Base-by-base conservation (phyloP, 2,797 vertebrate species). In the Hydrolagus colliei region DNA sequence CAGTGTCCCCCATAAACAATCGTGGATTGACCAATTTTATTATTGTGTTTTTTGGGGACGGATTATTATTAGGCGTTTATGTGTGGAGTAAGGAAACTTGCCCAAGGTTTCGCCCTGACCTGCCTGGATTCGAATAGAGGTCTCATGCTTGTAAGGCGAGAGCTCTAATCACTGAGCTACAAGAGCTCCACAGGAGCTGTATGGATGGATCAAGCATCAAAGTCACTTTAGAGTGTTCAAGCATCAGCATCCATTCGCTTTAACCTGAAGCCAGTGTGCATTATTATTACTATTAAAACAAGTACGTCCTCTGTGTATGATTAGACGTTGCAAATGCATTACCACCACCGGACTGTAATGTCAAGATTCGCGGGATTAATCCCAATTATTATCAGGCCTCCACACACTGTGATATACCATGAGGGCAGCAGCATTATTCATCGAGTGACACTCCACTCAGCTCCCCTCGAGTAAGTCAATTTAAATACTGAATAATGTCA, bases 381-480 rank as follows among this genome's bases (percentile, higher is more conserved):
- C 79, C 27, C 68, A 18, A 16, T 41, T 14, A 8, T 52, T 76
- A 76, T 20, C 74, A 74, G 32, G 62, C 22, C 62, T 32, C n/a
- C n/a, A 32, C 61, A 68, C 32, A 41, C 14, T 18, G 27, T 41
- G 63, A 18, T 67, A 82, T 80, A 27, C 63, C 12, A 79, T 61
- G 62, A 79, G 27, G 14, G 77, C 13, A 80, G 62, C 62, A 27
- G 32, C 27, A 67, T 80, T 65, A 80, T 18, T 67, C 79, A 82
- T 68, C 79, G 41, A 52, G 41, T 52, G 41, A 52, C 41, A 52
- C 41, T 52, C 41, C 41, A 52, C 1, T 52, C 63, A 20, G 63
- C 35, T 82, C 8, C 27, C 63, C 16, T 41, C 7, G 9, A 16
- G 79, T 63, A 27, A 68, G 9, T 41, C 32, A 68, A 82, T 35